A percentile compares a stretch with the other conserved stretches of the same genome.
Evolutionary conservation across 2,888 invertebrate species (phyloP).

Genomic region (Pandemis corylana): DNA sequence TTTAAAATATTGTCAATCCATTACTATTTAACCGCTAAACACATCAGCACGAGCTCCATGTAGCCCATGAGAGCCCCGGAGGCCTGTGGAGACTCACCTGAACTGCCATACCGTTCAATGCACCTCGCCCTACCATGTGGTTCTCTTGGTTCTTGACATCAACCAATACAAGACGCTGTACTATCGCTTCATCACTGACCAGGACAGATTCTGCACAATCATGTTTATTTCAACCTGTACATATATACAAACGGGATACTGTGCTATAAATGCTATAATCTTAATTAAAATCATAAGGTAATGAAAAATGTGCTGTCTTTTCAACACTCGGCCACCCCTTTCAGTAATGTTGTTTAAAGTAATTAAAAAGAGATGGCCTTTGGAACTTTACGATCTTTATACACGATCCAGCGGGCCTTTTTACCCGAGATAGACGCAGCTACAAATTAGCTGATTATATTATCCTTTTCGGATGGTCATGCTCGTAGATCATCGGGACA

Average conservation of each 20-base stretch:
- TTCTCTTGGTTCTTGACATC: constrained; percentile 36
- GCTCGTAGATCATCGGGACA: background rate
- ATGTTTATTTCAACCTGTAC: constrained; percentile 18
- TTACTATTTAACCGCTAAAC: constrained; percentile 27
- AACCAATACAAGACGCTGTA: constrained; percentile 25
- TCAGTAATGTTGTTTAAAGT: constrained; percentile 29
- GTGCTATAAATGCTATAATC: constrained; percentile 39
- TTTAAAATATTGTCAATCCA: background rate
- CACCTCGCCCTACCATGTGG: constrained; percentile 29
- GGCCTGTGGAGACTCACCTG: constrained; percentile 12
- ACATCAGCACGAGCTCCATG: constrained; percentile 24
- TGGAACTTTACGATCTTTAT: background rate
- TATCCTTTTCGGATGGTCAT: background rate
- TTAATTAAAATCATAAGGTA: constrained; percentile 34
- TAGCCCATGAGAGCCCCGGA: constrained; percentile 13
- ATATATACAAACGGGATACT: constrained; percentile 24
- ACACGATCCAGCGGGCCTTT: constrained; percentile 1
- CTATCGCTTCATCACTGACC: constrained; percentile 38
- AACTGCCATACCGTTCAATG: constrained; percentile 35
- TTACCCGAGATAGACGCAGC: background rate
- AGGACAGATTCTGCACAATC: constrained; percentile 31
- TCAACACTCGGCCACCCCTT: constrained; percentile 27
- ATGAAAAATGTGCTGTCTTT: constrained; percentile 37
- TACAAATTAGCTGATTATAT: background rate
- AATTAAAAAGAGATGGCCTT: constrained; percentile 20